Base-by-base conservation (phyloP, 1,140 invertebrate species). In the Euborellia annulipes region DNA sequence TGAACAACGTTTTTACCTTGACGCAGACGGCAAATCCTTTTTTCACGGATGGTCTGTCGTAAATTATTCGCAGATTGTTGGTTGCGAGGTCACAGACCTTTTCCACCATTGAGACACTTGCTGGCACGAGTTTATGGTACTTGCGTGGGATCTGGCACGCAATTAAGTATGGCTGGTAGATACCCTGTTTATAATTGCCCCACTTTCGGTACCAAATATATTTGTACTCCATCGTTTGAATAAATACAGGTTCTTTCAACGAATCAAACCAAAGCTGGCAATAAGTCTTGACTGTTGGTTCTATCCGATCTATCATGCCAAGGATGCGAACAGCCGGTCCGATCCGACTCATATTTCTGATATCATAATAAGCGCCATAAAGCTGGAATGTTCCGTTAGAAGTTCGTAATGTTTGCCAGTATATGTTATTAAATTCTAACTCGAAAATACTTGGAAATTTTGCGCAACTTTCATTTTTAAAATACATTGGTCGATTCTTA, bases 121-220 rank as follows among this genome's bases (percentile, higher is more conserved):
- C 76, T 2, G 89, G 88, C 2, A 85, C 75, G 13, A 77, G 65
- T 27, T 74, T 67, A 53, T 78, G 79, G 52, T 83, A 78, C 2
- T 53, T 50, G 2, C 79, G 76, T 0, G 89, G 81, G 49, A 87
- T 73, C 56, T 85, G 82, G 62, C 89, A 94, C 2, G 87, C 84
- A 38, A 90, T 80, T 48, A 94, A 64, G 58, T 90, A 93, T 0
- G 89, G 89, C 61, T 93, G 88, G 54, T 90, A 84, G 39, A 91
- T 82, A 6, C 83, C 85, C 59, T 91, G 82, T 57, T 87, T 85
- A 61, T 91, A 91, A 61, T 93, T 93, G 17, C 88, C 88, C 88
- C 88, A 93, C 61, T 89, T 90, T 43, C 79, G 78, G 58, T 88
- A 86, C 89, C 89, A 94, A 49, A 91, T 85, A 58, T 92, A 92